Evolutionary conservation across 1,140 invertebrate species (phyloP), one percentile per base, ranked within the genome.

Genomic region (Bombus vancouverensis): DNA sequence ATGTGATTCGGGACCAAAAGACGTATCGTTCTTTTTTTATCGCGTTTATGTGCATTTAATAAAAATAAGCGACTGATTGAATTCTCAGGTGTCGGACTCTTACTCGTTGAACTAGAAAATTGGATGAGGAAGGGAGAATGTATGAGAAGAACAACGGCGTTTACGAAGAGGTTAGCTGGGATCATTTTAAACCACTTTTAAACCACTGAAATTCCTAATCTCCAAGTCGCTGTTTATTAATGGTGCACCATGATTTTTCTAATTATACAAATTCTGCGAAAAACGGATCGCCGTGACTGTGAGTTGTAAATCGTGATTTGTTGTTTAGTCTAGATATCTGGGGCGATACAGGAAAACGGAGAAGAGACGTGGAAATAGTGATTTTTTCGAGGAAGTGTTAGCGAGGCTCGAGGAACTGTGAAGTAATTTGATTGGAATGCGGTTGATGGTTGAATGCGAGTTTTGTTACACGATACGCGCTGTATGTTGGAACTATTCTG

Each of bases 91-190:
- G 47, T 42, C 42, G 37, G 37, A 78, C 32, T 44, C n/a, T 73
- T 22, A 28, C n/a, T 22, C 15, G 15, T 72, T 72, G 28, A 39
- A 44, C 28, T 32, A 9, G 5, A 44, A 47, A 65, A 62, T 10
- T 59, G 13, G 8, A 62, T 62, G 65, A 75, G 47, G 5, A 59
- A 62, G 62, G 66, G 66, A 89, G 85, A 66, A 81, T 72, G 84
- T 25, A 66, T 59, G 42, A 88, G 72, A 89, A 65, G n/a, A 81
- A 13, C 66, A 88, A 71, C 59, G 66, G n/a, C 18, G 37, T 66
- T 66, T 37, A 59, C 73, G 72, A 81, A 22, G 87, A 89, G 88
- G 87, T 89, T 37, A 89, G 87, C 71, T 2, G 3, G 34, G 28
- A 53, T 47, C 2, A 9, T 73, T 53, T 44, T n/a, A 44, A 32